These are phyloP conservation scores for Leucoraja erinaceus DNA, from an alignment of 2,113 vertebrate species.

Conservation along the genomic window DNA sequence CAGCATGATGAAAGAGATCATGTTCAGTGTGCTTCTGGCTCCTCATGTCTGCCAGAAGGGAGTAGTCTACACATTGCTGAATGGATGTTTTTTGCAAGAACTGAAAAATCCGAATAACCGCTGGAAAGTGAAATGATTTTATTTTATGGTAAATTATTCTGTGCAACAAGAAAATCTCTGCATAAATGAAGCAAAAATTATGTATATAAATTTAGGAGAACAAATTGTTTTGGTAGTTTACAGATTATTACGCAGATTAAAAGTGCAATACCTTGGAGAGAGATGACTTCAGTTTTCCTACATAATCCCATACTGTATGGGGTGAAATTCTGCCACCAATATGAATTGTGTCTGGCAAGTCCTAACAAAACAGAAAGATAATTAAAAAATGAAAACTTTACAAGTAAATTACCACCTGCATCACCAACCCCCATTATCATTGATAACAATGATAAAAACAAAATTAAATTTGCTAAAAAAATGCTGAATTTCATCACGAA, in stretches of 20 bases:
- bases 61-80: not conserved
- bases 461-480: not conserved
- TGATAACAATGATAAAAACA: not conserved
- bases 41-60: not conserved
- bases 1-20: not conserved
- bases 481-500: not conserved
- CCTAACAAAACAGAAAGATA: constrained; percentile 58
- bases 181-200: not conserved
- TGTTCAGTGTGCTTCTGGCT: not conserved
- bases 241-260: not conserved
- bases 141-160: not conserved
- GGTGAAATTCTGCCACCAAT: constrained; percentile 89
- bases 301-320: constrained; percentile 95
- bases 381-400: not conserved
- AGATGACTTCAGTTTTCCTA: constrained; percentile 86
- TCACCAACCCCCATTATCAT: too few species aligned
- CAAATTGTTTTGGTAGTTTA: not conserved
- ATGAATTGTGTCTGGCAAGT: constrained; percentile 90
- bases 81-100: not conserved
- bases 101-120: not conserved
- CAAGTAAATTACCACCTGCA: not conserved
- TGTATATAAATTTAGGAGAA: not conserved
- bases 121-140: not conserved
- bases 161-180: too few species aligned
- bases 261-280: constrained; percentile 74